Conservation (phyloP, 2,888 invertebrate species). For the Stictocephala bisonia region DNA sequence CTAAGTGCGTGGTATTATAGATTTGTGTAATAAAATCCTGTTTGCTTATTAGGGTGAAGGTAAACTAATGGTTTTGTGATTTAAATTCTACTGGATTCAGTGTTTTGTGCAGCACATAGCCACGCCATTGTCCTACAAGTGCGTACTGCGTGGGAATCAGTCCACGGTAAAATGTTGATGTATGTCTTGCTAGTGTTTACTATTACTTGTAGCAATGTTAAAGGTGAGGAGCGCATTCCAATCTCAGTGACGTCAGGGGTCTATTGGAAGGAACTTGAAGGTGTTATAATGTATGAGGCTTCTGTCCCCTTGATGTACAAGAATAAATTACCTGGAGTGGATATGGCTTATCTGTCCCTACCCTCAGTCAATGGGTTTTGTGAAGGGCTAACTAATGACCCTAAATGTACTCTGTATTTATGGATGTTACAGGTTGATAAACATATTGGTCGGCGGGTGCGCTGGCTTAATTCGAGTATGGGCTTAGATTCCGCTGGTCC, state of each 20-base stretch:
- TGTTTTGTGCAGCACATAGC: no score
- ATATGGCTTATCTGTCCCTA: not conserved
- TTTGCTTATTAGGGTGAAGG: no score
- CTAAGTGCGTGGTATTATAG: no score
- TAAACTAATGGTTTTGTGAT: no score
- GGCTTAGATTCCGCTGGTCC: no score
- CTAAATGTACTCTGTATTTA: not conserved
- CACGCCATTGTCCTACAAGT: no score
- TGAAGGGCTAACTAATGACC: not conserved
- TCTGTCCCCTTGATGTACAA: not conserved
- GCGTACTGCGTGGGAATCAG: no score
- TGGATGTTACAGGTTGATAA: not conserved
- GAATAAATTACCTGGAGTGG: not conserved
- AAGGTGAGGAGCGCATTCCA: not conserved
- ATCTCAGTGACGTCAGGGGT: conserved; percentile 5
- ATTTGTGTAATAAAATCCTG: no score
- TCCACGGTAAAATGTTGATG: not conserved
- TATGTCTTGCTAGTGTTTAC: not conserved
- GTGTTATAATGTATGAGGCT: not conserved
- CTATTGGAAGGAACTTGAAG: not conserved
- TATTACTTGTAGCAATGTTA: not conserved
- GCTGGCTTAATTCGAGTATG: no score
- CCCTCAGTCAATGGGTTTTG: not conserved
- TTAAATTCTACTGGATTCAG: no score
- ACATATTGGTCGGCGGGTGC: no score